These are phyloP conservation scores for Torymus texanus DNA, from an alignment of 2,888 invertebrate species.

Conservation along the genomic window DNA sequence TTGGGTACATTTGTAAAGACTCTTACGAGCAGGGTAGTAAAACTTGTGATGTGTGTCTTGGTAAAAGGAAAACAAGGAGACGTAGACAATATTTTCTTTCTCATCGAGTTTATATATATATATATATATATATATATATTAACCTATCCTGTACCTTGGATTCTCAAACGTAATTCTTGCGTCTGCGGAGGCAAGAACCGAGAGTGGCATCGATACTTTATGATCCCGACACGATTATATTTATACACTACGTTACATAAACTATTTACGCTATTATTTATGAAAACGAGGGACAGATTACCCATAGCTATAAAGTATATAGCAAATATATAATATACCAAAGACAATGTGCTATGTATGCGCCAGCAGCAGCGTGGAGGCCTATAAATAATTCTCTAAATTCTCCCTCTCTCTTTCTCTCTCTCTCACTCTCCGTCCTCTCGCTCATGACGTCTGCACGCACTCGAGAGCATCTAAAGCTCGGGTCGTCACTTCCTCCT, in stretches of 20 bases:
- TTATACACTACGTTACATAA: neutral
- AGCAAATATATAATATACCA: neutral
- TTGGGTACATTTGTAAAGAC: no score
- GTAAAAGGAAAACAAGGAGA: no score
- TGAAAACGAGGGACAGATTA: neutral
- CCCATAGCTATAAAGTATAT: neutral
- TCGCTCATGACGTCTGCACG: conserved; percentile 27
- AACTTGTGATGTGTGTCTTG: no score
- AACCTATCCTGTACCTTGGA: no score
- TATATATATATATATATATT: no score
- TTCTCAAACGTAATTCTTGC: no score
- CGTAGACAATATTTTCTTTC: no score
- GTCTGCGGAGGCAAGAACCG: no score
- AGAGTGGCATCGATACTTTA: no score
- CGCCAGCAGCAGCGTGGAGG: neutral
- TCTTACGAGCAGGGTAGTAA: no score
- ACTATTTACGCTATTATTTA: conserved; percentile 11
- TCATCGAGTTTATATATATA: no score
- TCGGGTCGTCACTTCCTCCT: conserved; percentile 50
- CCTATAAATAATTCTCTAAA: conserved; percentile 48
- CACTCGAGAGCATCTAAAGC: conserved; percentile 41
- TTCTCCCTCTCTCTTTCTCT: conserved; percentile 29
- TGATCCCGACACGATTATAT: conserved; percentile 55
- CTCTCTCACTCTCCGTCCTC: conserved; percentile 35
- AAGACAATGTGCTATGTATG: conserved; percentile 23